phyloP scores from a whole-genome alignment of 1,140 invertebrate species.

The Hormaphis cornu region DNA sequence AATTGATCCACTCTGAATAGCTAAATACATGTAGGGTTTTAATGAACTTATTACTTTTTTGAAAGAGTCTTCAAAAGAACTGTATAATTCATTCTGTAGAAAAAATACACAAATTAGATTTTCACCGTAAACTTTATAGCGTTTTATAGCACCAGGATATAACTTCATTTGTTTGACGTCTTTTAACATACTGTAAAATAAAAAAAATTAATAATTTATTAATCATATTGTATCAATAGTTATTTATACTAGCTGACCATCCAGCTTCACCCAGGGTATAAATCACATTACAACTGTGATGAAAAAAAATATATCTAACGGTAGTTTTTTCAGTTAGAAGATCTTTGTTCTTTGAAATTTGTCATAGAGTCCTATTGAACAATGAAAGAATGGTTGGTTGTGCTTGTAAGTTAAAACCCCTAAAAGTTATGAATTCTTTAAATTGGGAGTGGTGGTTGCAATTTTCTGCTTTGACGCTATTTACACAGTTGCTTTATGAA shows the following conservation, averaged over 20 bases:
- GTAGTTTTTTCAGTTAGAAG: too few species aligned
- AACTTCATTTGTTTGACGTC: neutral
- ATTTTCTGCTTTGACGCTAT: too few species aligned
- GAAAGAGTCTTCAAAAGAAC: neutral
- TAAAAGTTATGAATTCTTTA: too few species aligned
- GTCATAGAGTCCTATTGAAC: too few species aligned
- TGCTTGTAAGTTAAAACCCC: too few species aligned
- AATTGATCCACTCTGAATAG: neutral
- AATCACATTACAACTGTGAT: too few species aligned
- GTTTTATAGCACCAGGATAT: neutral
- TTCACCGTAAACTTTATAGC: neutral
- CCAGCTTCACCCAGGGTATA: too few species aligned
- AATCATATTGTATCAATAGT: neutral
- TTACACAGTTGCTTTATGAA: too few species aligned
- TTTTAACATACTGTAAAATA: neutral
- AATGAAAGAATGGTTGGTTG: too few species aligned
- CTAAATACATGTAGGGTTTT: neutral
- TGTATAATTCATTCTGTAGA: neutral
- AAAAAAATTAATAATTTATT: neutral
- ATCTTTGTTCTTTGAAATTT: too few species aligned
- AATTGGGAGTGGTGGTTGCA: too few species aligned
- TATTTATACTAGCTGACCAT: neutral
- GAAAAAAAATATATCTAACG: too few species aligned
- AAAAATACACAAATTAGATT: neutral
- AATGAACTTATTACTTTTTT: neutral